Conservation (phyloP, 2,797 vertebrate species). For the Chromobotia macracanthus region DNA sequence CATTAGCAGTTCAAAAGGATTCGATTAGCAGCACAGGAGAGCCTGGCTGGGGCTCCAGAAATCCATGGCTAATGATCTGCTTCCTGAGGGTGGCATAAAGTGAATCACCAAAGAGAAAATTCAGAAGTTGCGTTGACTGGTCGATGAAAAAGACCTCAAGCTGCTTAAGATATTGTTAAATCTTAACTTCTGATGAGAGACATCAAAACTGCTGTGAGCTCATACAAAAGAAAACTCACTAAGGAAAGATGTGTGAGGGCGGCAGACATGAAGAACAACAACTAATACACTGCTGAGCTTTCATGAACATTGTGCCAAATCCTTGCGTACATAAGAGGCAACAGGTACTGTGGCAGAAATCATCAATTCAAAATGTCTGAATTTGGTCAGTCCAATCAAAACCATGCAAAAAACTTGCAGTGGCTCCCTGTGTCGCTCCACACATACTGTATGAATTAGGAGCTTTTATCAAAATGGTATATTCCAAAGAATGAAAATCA, state of each 20-base stretch:
- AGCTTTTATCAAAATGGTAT: too few species aligned
- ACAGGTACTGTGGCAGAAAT: too few species aligned
- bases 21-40: slow-evolving; percentile 45
- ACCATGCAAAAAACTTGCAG: too few species aligned
- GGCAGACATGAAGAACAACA: neutral
- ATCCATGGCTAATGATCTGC: slow-evolving; percentile 52
- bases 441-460: too few species aligned
- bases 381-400: too few species aligned
- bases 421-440: too few species aligned
- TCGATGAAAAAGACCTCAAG: slow-evolving; percentile 36
- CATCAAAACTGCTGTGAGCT: slow-evolving; percentile 9
- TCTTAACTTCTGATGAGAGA: slow-evolving; percentile 23
- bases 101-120: slow-evolving; percentile 40
- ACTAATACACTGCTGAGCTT: neutral
- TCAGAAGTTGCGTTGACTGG: slow-evolving; percentile 44
- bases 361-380: too few species aligned
- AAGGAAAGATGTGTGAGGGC: neutral
- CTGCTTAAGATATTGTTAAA: slow-evolving; percentile 40
- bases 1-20: slow-evolving; percentile 51
- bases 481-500: too few species aligned
- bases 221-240: neutral
- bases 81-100: slow-evolving; percentile 35
- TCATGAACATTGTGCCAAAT: too few species aligned
- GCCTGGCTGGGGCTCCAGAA: slow-evolving; percentile 32
- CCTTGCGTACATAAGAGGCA: too few species aligned